Percentiles rank a stretch among this genome's conserved stretches.
phyloP scores from a whole-genome alignment of 2,888 invertebrate genomes.

The Amiota minor region DNA sequence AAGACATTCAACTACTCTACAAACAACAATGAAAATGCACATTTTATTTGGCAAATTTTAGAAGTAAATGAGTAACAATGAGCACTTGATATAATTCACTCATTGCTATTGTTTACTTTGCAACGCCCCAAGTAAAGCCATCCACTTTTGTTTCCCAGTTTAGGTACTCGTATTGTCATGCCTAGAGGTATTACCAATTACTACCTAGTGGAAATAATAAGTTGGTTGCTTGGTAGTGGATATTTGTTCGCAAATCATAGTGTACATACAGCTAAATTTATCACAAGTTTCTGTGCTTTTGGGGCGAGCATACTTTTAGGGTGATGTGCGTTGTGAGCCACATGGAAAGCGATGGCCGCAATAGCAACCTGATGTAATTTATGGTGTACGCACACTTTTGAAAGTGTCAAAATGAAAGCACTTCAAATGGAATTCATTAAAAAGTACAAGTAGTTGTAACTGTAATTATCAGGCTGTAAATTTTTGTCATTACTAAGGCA shows the following conservation, averaged over 20 bases:
- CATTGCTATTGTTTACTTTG: no score
- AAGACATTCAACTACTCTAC: conserved; percentile 13
- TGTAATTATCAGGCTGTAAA: conserved; percentile 1
- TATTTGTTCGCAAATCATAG: no score
- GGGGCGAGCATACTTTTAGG: no score
- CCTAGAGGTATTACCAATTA: no score
- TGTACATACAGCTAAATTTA: conserved; percentile 6
- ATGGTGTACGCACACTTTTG: conserved; percentile 6
- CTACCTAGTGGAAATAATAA: no score
- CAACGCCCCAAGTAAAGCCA: no score
- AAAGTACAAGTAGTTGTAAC: conserved; percentile 25
- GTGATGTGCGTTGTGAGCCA: neutral
- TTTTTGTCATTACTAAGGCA: conserved; percentile 18
- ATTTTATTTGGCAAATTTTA: no score
- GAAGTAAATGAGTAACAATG: neutral
- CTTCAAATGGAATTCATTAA: conserved; percentile 49
- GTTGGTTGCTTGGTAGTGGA: no score
- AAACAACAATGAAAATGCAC: no score
- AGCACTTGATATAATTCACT: neutral
- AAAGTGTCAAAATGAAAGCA: conserved; percentile 27
- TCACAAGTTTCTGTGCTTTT: neutral
- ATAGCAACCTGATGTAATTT: conserved; percentile 16
- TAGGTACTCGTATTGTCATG: no score
- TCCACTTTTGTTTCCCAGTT: no score
- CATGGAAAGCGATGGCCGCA: neutral